Evolutionary conservation across 2,113 vertebrate species (phyloP), one percentile per base, ranked within the genome.

Genomic region (Brachirus orientalis): DNA sequence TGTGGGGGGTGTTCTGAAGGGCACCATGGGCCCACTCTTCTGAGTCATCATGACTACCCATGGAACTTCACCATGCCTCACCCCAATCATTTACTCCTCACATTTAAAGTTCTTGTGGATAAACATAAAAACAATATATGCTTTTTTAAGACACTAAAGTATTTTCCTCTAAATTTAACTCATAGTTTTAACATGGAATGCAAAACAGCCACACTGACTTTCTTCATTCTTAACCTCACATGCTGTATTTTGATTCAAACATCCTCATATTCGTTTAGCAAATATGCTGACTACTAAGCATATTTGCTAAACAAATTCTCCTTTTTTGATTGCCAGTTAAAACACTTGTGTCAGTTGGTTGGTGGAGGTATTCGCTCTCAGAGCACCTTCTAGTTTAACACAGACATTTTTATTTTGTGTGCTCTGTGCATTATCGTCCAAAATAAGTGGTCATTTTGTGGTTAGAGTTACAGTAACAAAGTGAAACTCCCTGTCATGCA

Each of bases 11-110:
- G 46, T 28, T 74, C n/a, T 51, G 73, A 77, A 83, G 63, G 70
- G 72, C 77, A 79, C 47, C 46, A 60, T 11, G 6, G n/a, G 22
- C 61, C 46, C 51, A 71, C 40, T 81, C 13, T 18, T 80, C 68
- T 90, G 85, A 88, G 63, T 89, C 88, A 89, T 28, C 11, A 0
- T 79, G 66, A 60, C 53, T 73, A 55, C 64, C 75, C 61, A 46
- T 56, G 69, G 70, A 72, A 72, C 53, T 16, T 72, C 63, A 55
- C 62, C 7, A 59, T 43, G 68, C 57, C 52, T 47, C 36, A 7
- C 41, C 16, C n/a, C 41, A 2, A 55, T 36, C 36, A 11, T 37
- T 45, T 55, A 13, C 36, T 48, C 16, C 41, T 54, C 47, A 48
- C 41, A 44, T 61, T 54, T 45, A 16, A 14, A 75, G 61, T 43